Conservation (phyloP, 1,140 invertebrate species). For the Cyphomyrmex costatus region DNA sequence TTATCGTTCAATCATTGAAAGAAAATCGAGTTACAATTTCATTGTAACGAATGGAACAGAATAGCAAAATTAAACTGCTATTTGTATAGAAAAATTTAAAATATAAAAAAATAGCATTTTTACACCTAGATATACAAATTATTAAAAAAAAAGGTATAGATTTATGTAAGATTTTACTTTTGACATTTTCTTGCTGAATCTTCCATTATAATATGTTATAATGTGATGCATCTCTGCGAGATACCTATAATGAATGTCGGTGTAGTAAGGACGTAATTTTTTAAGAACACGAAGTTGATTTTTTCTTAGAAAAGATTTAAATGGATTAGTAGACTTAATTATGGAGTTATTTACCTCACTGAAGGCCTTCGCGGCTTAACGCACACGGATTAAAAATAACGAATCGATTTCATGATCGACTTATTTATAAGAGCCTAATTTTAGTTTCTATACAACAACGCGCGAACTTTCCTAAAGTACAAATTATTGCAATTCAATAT, state of each 20-base stretch:
- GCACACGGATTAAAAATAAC: conserved; percentile 57
- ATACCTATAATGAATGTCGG: neutral
- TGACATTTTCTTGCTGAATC: neutral
- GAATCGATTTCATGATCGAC: conserved; percentile 62
- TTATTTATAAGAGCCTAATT: conserved; percentile 61
- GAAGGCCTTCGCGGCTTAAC: conserved; percentile 58
- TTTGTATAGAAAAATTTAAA: neutral
- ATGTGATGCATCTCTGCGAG: neutral
- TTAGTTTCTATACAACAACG: conserved; percentile 49
- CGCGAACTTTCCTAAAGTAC: conserved; percentile 46
- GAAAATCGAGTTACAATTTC: neutral
- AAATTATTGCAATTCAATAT: neutral
- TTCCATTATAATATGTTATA: neutral
- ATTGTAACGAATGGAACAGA: neutral
- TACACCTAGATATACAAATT: neutral
- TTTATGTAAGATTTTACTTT: neutral
- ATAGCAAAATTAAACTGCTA: conserved; percentile 5
- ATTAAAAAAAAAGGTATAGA: neutral
- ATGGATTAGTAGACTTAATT: conserved; percentile 57
- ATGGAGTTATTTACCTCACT: conserved; percentile 63
- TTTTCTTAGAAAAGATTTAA: conserved; percentile 39
- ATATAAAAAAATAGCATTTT: neutral
- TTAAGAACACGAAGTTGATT: conserved; percentile 27
- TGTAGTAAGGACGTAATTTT: conserved; percentile 20
- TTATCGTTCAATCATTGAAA: neutral